Base-by-base conservation (phyloP, 2,797 vertebrate genomes). In the Vireo griseus region DNA sequence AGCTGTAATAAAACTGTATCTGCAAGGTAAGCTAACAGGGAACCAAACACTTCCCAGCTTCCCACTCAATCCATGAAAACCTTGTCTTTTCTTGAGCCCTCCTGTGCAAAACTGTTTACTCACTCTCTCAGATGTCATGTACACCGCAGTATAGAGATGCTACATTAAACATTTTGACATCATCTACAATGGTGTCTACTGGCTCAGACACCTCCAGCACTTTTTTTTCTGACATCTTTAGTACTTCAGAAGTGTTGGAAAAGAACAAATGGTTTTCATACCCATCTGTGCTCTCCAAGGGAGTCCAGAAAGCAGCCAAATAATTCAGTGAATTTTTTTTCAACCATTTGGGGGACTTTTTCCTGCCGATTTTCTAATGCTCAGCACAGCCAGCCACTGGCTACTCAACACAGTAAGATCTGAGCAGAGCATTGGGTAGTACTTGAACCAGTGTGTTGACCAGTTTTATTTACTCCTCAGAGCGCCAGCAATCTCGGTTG, bases 271-370 rank as follows among this genome's bases (percentile, higher is more conserved):
- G 33, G 78, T 6, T 3, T 55, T 85, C 81, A 26, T 31, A 66
- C 1, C 10, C 88, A 95, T 94, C 77, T 95, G 81, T 71, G 73
- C 45, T 92, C 50, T 89, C 86, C 52, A 89, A 78, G 74, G 59
- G 47, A 92, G 48, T 52, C 73, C 77, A 93, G 83, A 92, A 93
- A 84, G 63, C 67, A 65, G 93, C 48, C 52, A 95, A 92, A 82
- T 61, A 83, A 87, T 57, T 91, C 63, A n/a, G 37, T 6, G 11
- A 24, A 11, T 51, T 75, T 86, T 42, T 87, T 80, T 78, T 31
- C 54, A 86, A 69, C 33, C 19, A 1, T 82, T 86, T 66, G n/a
- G 35, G 62, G 79, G 39, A 78, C 10, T n/a, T 87, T 85, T 79
- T 66, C 65, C 57, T 90, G n/a, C 14, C 8, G 9, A 20, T 67